These are phyloP conservation scores for Yponomeuta malinellus DNA, from an alignment of 2,888 invertebrate genomes.

Conservation along the genomic window DNA sequence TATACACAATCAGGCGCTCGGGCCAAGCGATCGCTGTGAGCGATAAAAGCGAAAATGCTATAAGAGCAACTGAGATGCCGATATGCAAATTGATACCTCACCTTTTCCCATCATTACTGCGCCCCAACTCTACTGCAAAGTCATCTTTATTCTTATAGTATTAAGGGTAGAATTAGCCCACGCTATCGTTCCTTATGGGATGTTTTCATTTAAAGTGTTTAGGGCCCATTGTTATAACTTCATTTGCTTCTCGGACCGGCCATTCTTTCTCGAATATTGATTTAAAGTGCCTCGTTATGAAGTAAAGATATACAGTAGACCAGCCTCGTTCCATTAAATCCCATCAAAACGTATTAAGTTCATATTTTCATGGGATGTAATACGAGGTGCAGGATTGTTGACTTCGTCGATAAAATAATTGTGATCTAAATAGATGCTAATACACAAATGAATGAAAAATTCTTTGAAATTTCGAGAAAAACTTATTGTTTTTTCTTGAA, in stretches of 20 bases:
- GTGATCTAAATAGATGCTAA: no score
- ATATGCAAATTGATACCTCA: constrained; percentile 42
- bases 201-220: background rate
- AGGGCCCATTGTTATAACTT: constrained; percentile 67
- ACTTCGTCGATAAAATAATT: no score
- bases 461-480: no score
- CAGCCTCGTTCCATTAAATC: no score
- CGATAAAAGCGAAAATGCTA: constrained; percentile 21
- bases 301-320: background rate
- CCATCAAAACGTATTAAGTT: no score
- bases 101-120: background rate
- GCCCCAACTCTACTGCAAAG: background rate
- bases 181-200: background rate
- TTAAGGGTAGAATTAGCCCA: background rate
- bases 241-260: constrained; percentile 55
- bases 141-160: background rate
- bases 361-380: no score
- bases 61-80: constrained; percentile 42
- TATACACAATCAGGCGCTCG: background rate
- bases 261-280: constrained; percentile 64
- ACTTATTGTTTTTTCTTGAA: no score
- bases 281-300: constrained; percentile 51
- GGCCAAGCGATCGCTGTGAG: background rate
- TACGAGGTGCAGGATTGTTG: no score
- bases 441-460: no score